Evolutionary conservation across 2,113 vertebrate species (phyloP).

Genomic region (Microtus oregoni): DNA sequence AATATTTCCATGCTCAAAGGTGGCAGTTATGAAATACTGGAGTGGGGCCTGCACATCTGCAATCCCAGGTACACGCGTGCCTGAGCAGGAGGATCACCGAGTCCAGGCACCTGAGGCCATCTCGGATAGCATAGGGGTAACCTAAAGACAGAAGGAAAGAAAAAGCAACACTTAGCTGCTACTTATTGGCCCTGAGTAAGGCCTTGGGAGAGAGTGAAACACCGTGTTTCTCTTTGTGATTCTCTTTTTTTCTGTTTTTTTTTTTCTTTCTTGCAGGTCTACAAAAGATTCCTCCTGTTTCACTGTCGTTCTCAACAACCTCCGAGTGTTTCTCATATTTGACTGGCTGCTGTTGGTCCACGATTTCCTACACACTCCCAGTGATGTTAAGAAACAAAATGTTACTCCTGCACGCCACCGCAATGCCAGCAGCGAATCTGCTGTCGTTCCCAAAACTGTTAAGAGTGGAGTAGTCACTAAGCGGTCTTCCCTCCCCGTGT

Average conservation of each 20-base stretch:
- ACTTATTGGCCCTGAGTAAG: not conserved
- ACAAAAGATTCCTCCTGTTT: constrained; percentile 96
- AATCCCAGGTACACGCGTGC: not conserved
- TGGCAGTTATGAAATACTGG: not conserved
- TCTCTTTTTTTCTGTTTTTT: constrained; percentile 7
- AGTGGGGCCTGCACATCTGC: not conserved
- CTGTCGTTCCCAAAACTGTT: constrained; percentile 93
- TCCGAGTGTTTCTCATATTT: constrained; percentile 97
- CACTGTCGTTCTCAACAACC: constrained; percentile 97
- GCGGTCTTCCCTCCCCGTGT: constrained; percentile 92
- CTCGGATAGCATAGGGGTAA: not conserved
- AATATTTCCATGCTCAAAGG: not conserved
- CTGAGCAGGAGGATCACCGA: not conserved
- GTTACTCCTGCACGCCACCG: constrained; percentile 74
- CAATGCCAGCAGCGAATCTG: constrained; percentile 82
- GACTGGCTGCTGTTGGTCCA: constrained; percentile 96
- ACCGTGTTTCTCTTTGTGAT: not conserved
- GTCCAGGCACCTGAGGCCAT: not conserved
- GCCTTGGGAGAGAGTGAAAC: not conserved
- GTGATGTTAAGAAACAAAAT: constrained; percentile 85
- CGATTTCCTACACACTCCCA: constrained; percentile 92
- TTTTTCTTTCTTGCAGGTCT: constrained; percentile 87
- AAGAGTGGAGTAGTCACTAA: constrained; percentile 98
- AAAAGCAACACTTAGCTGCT: not conserved
- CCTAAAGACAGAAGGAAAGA: not conserved